Evolutionary conservation across 1,140 invertebrate species (phyloP).

Genomic region (Bradynema listronoti): DNA sequence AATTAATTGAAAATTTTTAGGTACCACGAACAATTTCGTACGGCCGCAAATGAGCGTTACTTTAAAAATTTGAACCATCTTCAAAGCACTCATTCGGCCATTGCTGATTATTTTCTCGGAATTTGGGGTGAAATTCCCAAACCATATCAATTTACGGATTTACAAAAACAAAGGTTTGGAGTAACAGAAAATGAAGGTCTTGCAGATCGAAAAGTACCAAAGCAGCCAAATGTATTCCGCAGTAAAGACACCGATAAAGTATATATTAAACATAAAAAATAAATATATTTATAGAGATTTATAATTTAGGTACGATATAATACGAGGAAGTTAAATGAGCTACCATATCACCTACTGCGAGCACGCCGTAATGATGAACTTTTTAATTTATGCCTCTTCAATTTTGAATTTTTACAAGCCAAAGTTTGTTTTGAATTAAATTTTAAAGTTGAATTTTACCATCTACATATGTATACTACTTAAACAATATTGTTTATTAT

Average conservation of each 20-base stretch:
- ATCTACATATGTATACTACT: too few species aligned
- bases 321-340: constrained; percentile 65
- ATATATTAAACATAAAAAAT: constrained; percentile 74
- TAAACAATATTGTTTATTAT: constrained; percentile 12
- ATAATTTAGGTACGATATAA: constrained; percentile 67
- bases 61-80: constrained; percentile 95
- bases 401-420: constrained; percentile 92
- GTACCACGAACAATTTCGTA: constrained; percentile 76
- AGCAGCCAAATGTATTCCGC: constrained; percentile 84
- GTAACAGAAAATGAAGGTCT: constrained; percentile 76
- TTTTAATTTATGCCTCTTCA: constrained; percentile 86
- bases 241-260: constrained; percentile 78
- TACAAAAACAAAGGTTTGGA: constrained; percentile 68
- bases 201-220: constrained; percentile 87
- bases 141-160: constrained; percentile 74
- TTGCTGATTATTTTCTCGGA: constrained; percentile 92
- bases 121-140: constrained; percentile 77
- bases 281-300: constrained; percentile 64
- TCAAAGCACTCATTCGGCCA: constrained; percentile 89
- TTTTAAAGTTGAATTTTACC: too few species aligned
- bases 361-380: constrained; percentile 83
- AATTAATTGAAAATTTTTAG: constrained; percentile 25
- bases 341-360: constrained; percentile 85
- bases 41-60: constrained; percentile 84
- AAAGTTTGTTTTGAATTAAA: too few species aligned